Evolutionary conservation across 2,113 vertebrate genomes (phyloP).

Genomic region (Scomber colias): DNA sequence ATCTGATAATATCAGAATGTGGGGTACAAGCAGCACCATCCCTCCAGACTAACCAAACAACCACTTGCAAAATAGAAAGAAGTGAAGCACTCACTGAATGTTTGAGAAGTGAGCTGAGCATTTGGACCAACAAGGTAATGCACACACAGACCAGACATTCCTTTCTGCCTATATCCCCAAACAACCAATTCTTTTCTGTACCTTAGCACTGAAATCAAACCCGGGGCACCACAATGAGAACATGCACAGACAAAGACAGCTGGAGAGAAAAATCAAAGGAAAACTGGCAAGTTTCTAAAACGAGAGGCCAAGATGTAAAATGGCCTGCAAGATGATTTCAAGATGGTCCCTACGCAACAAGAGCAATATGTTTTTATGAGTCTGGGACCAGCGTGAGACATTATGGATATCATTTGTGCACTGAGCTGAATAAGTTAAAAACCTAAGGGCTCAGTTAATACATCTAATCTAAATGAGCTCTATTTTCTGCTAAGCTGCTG

Average conservation of each 20-base stretch:
- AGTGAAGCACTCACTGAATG: not conserved
- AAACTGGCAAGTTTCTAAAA: not conserved
- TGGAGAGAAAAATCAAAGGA: constrained; percentile 10
- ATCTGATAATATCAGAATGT: not conserved
- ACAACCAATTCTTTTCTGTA: constrained; percentile 6
- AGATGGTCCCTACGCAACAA: constrained; percentile 38
- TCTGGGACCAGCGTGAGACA: constrained; percentile 1
- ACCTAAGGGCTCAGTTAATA: constrained; percentile 13
- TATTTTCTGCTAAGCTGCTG: not conserved
- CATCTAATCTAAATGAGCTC: constrained; percentile 11
- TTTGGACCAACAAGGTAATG: not conserved
- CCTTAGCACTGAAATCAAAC: constrained; percentile 27
- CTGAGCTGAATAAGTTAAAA: constrained; percentile 2
- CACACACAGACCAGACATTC: not conserved
- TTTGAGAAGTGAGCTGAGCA: not conserved
- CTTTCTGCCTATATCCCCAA: constrained; percentile 7
- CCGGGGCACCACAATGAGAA: constrained; percentile 16
- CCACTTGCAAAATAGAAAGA: not conserved
- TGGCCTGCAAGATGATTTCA: constrained; percentile 30
- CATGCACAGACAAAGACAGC: not conserved
- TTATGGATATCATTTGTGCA: constrained; percentile 41
- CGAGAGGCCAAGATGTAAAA: constrained; percentile 23
- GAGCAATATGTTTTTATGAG: constrained; percentile 53
- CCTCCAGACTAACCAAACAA: not conserved
- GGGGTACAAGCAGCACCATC: not conserved